Percentiles rank a stretch among this genome's conserved stretches.
Conservation (phyloP, 2,888 invertebrate species). For the Ormyrus thymus region DNA sequence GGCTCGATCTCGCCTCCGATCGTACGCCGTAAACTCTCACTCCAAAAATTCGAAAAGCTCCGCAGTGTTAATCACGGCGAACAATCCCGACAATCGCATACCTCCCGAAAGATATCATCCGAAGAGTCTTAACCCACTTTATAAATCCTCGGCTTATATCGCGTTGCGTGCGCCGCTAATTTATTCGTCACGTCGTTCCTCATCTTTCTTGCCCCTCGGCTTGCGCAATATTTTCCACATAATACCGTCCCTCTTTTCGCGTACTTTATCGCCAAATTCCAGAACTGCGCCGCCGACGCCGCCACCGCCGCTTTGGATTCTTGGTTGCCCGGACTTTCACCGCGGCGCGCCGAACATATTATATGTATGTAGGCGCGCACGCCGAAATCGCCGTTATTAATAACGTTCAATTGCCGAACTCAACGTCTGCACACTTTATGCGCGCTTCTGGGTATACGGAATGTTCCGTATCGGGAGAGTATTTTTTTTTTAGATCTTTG, state of each 20-base stretch:
- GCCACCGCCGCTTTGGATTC: constrained; percentile 33
- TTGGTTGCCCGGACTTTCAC: constrained; percentile 44
- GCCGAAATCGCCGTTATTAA: constrained; percentile 48
- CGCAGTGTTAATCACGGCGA: constrained; percentile 12
- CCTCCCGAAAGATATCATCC: not conserved
- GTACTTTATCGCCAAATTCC: constrained; percentile 48
- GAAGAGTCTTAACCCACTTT: not conserved
- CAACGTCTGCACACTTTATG: not conserved
- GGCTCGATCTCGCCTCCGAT: too few relatives aligned
- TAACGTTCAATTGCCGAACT: constrained; percentile 41
- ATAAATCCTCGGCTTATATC: constrained; percentile 16
- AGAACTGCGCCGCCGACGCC: not conserved
- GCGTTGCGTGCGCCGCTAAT: constrained; percentile 30
- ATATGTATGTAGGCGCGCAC: not conserved
- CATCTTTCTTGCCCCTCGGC: constrained; percentile 26
- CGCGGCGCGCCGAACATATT: not conserved
- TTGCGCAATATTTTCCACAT: constrained; percentile 22
- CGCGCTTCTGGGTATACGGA: not conserved
- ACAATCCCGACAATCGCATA: constrained; percentile 3
- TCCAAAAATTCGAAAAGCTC: not conserved
- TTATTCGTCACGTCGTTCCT: constrained; percentile 46
- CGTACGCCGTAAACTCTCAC: constrained; percentile 1
- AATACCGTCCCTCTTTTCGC: constrained; percentile 22
- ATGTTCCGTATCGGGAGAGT: not conserved
- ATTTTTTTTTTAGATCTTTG: too few relatives aligned